Conservation (phyloP, 2,113 vertebrate species). For the Otolemur garnettii region DNA sequence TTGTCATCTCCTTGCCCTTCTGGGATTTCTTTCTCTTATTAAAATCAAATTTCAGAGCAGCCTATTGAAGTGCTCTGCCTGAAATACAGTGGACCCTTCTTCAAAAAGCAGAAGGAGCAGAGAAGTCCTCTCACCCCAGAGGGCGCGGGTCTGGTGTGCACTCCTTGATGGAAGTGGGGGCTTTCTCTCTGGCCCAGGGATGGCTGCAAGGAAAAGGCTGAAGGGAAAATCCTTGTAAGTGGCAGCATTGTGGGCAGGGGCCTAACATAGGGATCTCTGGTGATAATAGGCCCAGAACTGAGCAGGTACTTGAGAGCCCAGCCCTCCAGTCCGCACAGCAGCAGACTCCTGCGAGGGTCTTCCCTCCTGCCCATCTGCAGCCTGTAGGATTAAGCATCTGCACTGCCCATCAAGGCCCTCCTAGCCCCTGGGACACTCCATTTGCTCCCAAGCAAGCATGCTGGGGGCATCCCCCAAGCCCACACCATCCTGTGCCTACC, state of each 20-base stretch:
- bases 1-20: no score
- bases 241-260: background rate
- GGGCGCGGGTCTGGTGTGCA: background rate
- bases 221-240: background rate
- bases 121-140: background rate
- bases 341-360: background rate
- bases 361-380: accelerated
- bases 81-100: no score
- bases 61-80: background rate
- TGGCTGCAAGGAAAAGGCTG: background rate
- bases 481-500: accelerated
- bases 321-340: accelerated
- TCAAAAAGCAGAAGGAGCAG: no score
- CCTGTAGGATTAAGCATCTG: background rate
- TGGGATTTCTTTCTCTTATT: background rate
- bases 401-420: background rate
- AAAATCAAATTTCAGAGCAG: background rate
- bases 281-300: background rate
- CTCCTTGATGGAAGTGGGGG: no score
- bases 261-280: background rate
- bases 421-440: background rate
- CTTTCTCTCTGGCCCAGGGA: background rate
- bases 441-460: background rate
- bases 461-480: no score
- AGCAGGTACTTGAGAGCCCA: background rate